Base-by-base conservation (phyloP, 2,888 invertebrate genomes). In the Colostygia pectinataria region DNA sequence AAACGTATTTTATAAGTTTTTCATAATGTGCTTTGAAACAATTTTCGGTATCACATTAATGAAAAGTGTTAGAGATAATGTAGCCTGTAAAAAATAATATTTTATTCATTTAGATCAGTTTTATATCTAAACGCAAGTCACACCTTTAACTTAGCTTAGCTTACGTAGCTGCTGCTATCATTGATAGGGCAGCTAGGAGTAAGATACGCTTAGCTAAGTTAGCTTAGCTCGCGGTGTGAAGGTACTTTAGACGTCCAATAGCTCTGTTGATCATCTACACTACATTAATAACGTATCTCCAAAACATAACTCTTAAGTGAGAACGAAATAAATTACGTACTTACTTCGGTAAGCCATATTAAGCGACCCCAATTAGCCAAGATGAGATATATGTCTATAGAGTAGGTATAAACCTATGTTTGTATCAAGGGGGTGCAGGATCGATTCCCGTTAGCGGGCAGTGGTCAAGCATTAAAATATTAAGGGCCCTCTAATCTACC, bases 401-500 rank as follows among this genome's bases (percentile, higher is more conserved):
- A 79, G 79, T 80, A 38, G 31, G 24, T 15, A 33, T 49, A 39
- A 34, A 32, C 12, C 25, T 37, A 80, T 85, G 83, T 81, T 80
- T 77, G 75, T 78, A 72, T 77, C 15, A 71, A 66, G 76, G 79
- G 86, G 77, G 69, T 64, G 69, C 65, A 59, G 77, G 72, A 83
- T 87, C 87, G 87, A 86, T 85, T 84, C 71, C 65, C 76, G 80
- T 82, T 33, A 80, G 83, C 80, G 80, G 80, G 68, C 81, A 72
- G 77, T 84, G 89, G 88, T 88, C 89, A 89, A 80, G 83, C 86
- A 85, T 89, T 89, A 86, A 88, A 88, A 89, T 87, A 89, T 88
- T 87, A 83, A 83, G 82, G 86, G 83, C 67, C 56, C 74, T 74
- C 76, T 88, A 90, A 90, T 90, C 89, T 81, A 71, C 86, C 80